phyloP scores from a whole-genome alignment of 2,797 vertebrate genomes.

The Mormyrops boulengeri region DNA sequence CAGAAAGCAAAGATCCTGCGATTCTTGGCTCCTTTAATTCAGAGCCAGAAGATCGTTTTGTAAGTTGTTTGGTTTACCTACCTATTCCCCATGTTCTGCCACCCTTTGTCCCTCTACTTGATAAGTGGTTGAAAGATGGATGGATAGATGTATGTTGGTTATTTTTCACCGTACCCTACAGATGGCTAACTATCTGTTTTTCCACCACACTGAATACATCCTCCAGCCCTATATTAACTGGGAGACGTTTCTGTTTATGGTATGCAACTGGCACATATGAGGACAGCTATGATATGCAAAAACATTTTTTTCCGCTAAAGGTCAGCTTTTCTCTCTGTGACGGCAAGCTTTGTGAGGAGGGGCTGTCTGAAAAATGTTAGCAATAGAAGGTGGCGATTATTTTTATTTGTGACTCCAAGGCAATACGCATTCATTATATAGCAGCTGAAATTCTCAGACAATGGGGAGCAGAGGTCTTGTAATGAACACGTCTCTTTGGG shows the following conservation, averaged over 20 bases:
- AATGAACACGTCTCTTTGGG: background rate
- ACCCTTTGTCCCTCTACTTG: background rate
- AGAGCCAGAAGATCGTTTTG: background rate
- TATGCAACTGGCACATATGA: background rate
- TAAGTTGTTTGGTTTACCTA: background rate
- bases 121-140: background rate
- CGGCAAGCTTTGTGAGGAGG: background rate
- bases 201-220: background rate
- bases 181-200: background rate
- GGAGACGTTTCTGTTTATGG: background rate
- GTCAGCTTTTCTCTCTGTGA: slow-evolving; percentile 24
- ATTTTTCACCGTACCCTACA: background rate
- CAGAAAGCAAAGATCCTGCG: background rate
- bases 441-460: background rate
- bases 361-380: background rate
- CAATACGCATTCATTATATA: background rate
- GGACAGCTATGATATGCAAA: slow-evolving; percentile 28
- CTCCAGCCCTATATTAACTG: background rate
- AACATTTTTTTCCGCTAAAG: slow-evolving; percentile 36
- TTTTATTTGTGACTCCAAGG: background rate
- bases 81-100: background rate
- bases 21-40: background rate
- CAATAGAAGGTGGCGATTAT: background rate
- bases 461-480: background rate
- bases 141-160: background rate